These are phyloP conservation scores for Hofmannophila pseudospretella DNA, from an alignment of 2,888 invertebrate genomes.

Conservation along the genomic window DNA sequence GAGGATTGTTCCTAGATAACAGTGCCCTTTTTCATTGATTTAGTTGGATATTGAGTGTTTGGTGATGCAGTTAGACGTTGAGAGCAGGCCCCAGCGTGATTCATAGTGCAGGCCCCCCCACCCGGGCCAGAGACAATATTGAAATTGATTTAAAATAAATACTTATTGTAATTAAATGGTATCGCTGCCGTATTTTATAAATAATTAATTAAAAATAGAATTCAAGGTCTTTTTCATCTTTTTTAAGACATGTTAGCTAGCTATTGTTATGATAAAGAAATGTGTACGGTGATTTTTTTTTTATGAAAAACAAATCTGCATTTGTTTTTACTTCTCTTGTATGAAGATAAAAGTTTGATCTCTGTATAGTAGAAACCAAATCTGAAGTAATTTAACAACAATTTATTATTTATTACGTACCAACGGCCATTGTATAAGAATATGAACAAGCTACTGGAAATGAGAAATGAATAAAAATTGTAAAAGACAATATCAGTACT, in stretches of 20 bases:
- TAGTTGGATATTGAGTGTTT: constrained; percentile 71
- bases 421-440: constrained; percentile 26
- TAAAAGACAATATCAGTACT: constrained; percentile 32
- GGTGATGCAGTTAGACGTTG: constrained; percentile 58
- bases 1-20: constrained; percentile 94
- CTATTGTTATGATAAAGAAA: constrained; percentile 71
- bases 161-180: constrained; percentile 75
- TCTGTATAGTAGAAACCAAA: constrained; percentile 67
- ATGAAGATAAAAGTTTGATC: constrained; percentile 55
- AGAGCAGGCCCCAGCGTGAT: constrained; percentile 42
- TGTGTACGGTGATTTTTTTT: constrained; percentile 72
- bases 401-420: constrained; percentile 40
- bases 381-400: constrained; percentile 43
- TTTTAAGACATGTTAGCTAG: constrained; percentile 75
- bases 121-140: constrained; percentile 72
- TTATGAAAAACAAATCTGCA: constrained; percentile 72
- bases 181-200: constrained; percentile 75
- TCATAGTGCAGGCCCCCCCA: constrained; percentile 46
- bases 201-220: constrained; percentile 66
- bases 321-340: constrained; percentile 49
- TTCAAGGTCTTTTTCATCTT: constrained; percentile 74
- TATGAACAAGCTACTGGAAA: constrained; percentile 27
- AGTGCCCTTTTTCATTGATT: constrained; percentile 74
- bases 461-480: constrained; percentile 27
- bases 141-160: constrained; percentile 75